phyloP scores from a whole-genome alignment of 2,797 vertebrate genomes.

The Chiroxiphia lanceolata region DNA sequence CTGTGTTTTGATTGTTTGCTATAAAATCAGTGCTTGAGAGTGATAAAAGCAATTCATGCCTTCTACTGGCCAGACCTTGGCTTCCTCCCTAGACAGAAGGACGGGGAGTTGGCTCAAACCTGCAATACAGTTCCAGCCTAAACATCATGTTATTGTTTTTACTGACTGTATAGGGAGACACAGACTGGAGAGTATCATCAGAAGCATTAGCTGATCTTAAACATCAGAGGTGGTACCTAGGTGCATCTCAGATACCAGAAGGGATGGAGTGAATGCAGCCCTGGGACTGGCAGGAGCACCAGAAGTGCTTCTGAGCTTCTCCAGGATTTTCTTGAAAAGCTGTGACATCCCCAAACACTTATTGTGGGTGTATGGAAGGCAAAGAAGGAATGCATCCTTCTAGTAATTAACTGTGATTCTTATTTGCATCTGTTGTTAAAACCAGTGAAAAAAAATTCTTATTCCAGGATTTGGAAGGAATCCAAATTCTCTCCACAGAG shows the following conservation, averaged over 20 bases:
- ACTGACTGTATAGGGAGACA: not conserved
- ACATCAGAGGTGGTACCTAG: not conserved
- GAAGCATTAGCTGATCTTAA: not conserved
- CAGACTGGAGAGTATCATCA: accelerated
- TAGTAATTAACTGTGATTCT: not conserved
- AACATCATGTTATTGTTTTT: not conserved
- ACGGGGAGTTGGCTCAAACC: not conserved
- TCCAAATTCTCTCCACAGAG: not conserved
- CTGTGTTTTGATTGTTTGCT: accelerated
- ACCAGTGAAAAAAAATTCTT: not conserved
- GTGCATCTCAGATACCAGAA: not conserved
- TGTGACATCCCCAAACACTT: not conserved
- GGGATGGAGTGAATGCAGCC: not conserved
- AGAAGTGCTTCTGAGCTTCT: not conserved
- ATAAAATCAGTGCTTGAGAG: not conserved
- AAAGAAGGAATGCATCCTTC: not conserved
- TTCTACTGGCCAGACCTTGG: not conserved
- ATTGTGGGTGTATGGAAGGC: not conserved
- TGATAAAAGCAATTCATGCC: not conserved
- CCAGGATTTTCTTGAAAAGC: not conserved
- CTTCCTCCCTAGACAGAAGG: not conserved
- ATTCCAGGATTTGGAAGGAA: not conserved
- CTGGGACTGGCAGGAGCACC: not conserved
- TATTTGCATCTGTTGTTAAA: not conserved
- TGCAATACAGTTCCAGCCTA: not conserved